phyloP scores from a whole-genome alignment of 2,113 vertebrate species.

The Globicephala melas region DNA sequence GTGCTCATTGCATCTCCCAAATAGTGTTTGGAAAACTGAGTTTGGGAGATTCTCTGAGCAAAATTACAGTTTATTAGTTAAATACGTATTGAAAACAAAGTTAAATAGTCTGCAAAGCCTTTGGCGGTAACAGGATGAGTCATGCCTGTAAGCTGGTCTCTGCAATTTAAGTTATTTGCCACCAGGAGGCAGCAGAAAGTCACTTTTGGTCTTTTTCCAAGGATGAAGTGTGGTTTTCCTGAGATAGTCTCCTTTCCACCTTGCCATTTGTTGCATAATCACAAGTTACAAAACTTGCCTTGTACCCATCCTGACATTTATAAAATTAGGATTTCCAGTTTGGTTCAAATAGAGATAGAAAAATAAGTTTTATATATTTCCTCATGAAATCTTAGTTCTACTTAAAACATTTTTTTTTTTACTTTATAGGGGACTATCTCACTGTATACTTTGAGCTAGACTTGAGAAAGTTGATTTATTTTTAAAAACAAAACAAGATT shows the following conservation, averaged over 20 bases:
- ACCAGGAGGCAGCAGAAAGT: conserved; percentile 28
- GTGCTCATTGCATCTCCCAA: background rate
- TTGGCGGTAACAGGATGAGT: background rate
- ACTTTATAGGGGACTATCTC: background rate
- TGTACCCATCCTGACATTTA: background rate
- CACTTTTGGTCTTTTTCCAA: background rate
- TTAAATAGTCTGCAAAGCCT: background rate
- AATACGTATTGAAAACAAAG: background rate
- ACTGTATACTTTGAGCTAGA: background rate
- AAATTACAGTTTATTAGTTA: background rate
- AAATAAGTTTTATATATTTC: conserved; percentile 6
- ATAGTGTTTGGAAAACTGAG: background rate
- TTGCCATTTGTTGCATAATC: background rate
- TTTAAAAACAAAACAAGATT: background rate
- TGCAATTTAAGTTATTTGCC: conserved; percentile 32
- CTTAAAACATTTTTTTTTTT: background rate
- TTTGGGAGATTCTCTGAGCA: background rate
- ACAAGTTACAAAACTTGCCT: background rate
- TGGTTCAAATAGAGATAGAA: background rate
- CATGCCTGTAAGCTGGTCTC: background rate
- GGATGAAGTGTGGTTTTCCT: background rate
- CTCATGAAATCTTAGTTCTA: background rate
- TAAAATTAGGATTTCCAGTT: background rate
- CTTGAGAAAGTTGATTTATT: background rate
- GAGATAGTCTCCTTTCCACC: background rate